Conservation (phyloP, 2,888 invertebrate genomes). For the Sesamia inferens region DNA sequence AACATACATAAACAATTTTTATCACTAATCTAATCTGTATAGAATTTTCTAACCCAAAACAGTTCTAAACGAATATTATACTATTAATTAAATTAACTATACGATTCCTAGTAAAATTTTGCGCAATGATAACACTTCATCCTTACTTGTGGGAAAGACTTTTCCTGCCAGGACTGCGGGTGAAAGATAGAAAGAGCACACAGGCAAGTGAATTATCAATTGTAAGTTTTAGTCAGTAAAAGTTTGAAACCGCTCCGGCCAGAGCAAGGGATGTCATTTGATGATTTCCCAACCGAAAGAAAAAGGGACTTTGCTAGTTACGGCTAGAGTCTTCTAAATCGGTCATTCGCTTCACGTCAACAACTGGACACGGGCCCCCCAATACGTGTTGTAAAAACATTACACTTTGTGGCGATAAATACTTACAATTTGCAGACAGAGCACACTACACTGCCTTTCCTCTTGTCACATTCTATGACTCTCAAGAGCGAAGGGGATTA, state of each 20-base stretch:
- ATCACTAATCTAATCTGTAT: too few species aligned
- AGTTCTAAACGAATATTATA: not conserved
- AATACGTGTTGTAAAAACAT: not conserved
- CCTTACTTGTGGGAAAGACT: not conserved
- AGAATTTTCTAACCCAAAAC: too few species aligned
- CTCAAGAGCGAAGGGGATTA: slow-evolving; percentile 20
- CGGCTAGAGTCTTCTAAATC: not conserved
- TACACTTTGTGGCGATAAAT: slow-evolving; percentile 10
- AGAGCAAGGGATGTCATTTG: too few species aligned
- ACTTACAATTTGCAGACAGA: slow-evolving; percentile 9
- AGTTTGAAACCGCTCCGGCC: too few species aligned
- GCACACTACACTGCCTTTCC: not conserved
- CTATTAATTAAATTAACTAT: not conserved
- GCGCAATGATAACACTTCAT: not conserved
- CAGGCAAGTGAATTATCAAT: too few species aligned
- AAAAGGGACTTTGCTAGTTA: not conserved
- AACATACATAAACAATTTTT: too few species aligned
- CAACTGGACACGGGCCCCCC: slow-evolving; percentile 27
- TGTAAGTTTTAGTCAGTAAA: too few species aligned
- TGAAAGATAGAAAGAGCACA: too few species aligned
- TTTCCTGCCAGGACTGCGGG: too few species aligned
- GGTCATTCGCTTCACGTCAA: not conserved
- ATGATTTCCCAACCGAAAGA: too few species aligned
- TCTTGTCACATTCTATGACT: slow-evolving; percentile 26
- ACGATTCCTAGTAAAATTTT: not conserved